Base-by-base conservation (phyloP, 2,113 vertebrate species). In the Coreoperca whiteheadi region DNA sequence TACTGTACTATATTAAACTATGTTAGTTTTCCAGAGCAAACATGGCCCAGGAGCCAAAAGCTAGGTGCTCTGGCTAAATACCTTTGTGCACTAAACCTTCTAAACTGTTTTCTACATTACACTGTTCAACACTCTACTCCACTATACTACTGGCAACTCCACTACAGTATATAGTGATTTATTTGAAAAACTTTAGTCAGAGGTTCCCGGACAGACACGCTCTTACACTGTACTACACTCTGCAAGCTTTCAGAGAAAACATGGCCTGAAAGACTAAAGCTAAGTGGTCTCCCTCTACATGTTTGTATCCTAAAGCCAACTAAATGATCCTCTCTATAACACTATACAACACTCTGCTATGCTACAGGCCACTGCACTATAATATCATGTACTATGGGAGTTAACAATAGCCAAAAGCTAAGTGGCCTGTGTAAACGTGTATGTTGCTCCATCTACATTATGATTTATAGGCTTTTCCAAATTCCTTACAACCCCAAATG, bases 21-120 rank as follows among this genome's bases (percentile, higher is more conserved):
- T 72, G 41, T n/a, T n/a, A n/a, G n/a, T n/a, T n/a, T n/a, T n/a
- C n/a, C n/a, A 50, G 48, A 54, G 59, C 68, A 81, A 76, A 63
- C 30, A 74, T 39, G 60, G 34, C 68, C 43, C 54, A 14, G 5
- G n/a, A 81, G 14, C 77, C 69, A n/a, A 16, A 2, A 54, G 54
- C 65, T 59, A 51, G 28, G n/a, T 48, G n/a, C n/a, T n/a, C n/a
- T n/a, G n/a, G n/a, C 37, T 39, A 39, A 39, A 56, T n/a, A 9
- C 39, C 23, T 37, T 34, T 48, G 15, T n/a, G 46, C 10, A 28
- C 7, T 25, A 64, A 15, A n/a, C n/a, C 8, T 37, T 16, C 16
- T 15, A 28, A 56, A 20, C 39, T 59, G 8, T 25, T 60, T 25
- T 50, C 32, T 37, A 32, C 4, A 64, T 54, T 9, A 25, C 0